phyloP scores from a whole-genome alignment of 2,888 invertebrate genomes.

The Agriopis leucophaearia region DNA sequence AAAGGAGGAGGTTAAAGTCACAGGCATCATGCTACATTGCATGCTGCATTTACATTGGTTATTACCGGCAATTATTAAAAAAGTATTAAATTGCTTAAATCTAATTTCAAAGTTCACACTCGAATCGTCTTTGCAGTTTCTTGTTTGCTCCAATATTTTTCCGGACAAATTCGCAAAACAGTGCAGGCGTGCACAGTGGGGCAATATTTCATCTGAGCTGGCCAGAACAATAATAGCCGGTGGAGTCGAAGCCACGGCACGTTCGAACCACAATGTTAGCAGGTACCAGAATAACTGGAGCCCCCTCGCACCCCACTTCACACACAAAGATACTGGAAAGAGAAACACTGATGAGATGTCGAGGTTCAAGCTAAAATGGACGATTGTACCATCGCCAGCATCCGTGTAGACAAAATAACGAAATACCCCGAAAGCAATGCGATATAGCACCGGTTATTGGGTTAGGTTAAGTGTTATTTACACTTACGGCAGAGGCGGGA shows the following conservation, averaged over 20 bases:
- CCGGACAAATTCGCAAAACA: constrained; percentile 81
- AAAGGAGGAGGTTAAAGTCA: too few species aligned
- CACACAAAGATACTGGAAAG: constrained; percentile 51
- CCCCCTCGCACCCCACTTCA: constrained; percentile 55
- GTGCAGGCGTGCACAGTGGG: constrained; percentile 81
- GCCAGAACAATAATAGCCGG: constrained; percentile 85
- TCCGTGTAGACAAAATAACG: constrained; percentile 86
- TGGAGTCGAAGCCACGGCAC: constrained; percentile 84
- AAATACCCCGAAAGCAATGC: constrained; percentile 84
- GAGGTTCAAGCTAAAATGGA: constrained; percentile 63
- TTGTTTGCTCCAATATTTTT: constrained; percentile 80
- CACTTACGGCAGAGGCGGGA: constrained; percentile 74
- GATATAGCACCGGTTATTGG: constrained; percentile 82
- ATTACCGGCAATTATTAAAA: too few species aligned
- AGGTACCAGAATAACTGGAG: constrained; percentile 64
- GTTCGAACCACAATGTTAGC: constrained; percentile 83
- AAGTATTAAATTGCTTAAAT: constrained; percentile 26
- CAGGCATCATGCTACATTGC: too few species aligned
- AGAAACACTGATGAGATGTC: constrained; percentile 48
- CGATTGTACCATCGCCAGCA: constrained; percentile 77
- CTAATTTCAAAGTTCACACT: constrained; percentile 72
- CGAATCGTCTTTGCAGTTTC: constrained; percentile 73
- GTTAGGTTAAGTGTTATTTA: constrained; percentile 85
- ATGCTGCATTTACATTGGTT: too few species aligned
- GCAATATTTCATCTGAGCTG: constrained; percentile 85